Evolutionary conservation across 2,113 vertebrate species (phyloP), one percentile per base, ranked within the genome.

Genomic region (Odocoileus virginianus): DNA sequence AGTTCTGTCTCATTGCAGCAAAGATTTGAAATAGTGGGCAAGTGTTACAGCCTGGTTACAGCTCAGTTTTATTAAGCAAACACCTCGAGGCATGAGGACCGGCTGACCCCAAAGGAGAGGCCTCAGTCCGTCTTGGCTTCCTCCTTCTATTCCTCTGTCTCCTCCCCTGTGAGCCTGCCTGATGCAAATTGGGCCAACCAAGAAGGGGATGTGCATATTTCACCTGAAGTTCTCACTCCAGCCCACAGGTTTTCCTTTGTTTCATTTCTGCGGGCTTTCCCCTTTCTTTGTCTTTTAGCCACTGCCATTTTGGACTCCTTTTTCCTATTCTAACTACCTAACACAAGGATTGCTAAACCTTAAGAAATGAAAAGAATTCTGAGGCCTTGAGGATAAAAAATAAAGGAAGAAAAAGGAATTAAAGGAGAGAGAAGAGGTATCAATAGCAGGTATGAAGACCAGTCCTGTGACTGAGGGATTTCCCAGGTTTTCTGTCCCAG

Each of bases 21-120:
- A 71, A 40, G 67, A 40, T 40, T 71, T 71, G 67, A 23, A 71
- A 40, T 23, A 33, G n/a, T 0, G 0, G n/a, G n/a, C n/a, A n/a
- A 71, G 5, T 13, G 67, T 40, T 71, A 23, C 10, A 71, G 67
- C n/a, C 40, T 21, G 1, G n/a, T 40, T 71, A 40, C 67, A 71
- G n/a, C 67, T 71, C 64, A 71, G n/a, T 71, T 71, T 40, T 71
- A 40, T 40, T 71, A 40, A 71, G 67, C n/a, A 71, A 71, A 71
- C n/a, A 40, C 19, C 67, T 71, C 2, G 0, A 71, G 67, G 19
- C 0, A 0, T 71, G 67, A 71, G n/a, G 64, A 71, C 5, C 19
- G 67, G n/a, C n/a, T 71, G n/a, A 36, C n/a, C 33, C n/a, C n/a
- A 71, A 71, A 36, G 36, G 67, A 71, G n/a, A 36, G 19, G n/a